Percentiles rank a stretch among this genome's conserved stretches.
Conservation (phyloP, 1,140 invertebrate genomes). For the Drosophila bocqueti region DNA sequence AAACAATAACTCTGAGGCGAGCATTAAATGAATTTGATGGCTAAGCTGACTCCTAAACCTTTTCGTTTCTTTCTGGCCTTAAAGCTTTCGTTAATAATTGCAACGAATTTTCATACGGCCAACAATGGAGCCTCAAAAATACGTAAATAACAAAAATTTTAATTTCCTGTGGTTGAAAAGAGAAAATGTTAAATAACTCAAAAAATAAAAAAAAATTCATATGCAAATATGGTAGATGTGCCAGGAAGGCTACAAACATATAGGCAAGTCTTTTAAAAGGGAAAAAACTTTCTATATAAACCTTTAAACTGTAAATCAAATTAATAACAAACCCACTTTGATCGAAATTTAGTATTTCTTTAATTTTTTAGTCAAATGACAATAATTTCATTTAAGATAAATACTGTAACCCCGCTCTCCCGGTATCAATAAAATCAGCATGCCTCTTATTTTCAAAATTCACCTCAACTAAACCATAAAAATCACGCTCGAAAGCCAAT, state of each 20-base stretch:
- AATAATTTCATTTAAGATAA: background rate
- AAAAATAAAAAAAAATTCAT: background rate
- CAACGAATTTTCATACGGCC: background rate
- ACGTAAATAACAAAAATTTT: background rate
- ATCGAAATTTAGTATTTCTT: background rate
- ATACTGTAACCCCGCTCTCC: background rate
- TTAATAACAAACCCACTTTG: background rate
- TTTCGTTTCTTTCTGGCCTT: slow-evolving; percentile 3
- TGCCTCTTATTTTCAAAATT: background rate
- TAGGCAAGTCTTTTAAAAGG: background rate
- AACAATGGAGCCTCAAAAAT: slow-evolving; percentile 8
- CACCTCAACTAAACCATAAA: slow-evolving; percentile 12
- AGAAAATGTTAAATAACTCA: slow-evolving; percentile 3
- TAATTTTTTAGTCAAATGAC: no score
- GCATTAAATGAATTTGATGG: slow-evolving; percentile 15
- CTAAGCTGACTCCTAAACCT: slow-evolving; percentile 10
- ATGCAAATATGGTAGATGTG: slow-evolving; percentile 17
- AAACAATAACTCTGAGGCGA: slow-evolving; percentile 4
- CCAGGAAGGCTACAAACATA: background rate
- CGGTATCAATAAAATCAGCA: background rate
- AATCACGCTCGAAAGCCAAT: slow-evolving; percentile 7
- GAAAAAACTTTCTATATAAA: no score
- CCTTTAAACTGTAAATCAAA: background rate
- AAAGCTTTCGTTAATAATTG: slow-evolving; percentile 6
- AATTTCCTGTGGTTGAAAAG: background rate